A percentile compares a stretch with the other conserved stretches of the same genome.
These are phyloP conservation scores for Hydrotaea cyrtoneurina DNA, from an alignment of 2,888 invertebrate species.

Conservation along the genomic window DNA sequence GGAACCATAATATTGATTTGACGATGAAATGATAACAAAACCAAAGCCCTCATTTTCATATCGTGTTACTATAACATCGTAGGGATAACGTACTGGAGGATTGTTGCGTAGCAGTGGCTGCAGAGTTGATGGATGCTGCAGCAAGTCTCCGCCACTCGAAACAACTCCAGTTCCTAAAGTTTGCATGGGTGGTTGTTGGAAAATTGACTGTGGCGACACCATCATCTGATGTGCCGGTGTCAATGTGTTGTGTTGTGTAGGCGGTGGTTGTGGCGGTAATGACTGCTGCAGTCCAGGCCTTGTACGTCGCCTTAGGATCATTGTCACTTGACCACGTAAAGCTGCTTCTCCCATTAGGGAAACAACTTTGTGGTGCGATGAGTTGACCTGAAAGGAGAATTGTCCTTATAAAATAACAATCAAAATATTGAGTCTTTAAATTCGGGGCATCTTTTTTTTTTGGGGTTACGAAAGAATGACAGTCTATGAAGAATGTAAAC, in stretches of 20 bases:
- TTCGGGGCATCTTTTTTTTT: not conserved
- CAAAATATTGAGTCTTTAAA: not conserved
- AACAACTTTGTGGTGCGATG: slow-evolving; percentile 96
- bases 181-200: slow-evolving; percentile 36
- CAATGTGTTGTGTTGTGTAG: too few relatives aligned
- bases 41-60: slow-evolving; percentile 98
- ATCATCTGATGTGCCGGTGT: slow-evolving; percentile 2
- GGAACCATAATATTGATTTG: slow-evolving; percentile 88
- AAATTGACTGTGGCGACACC: slow-evolving; percentile 35
- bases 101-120: slow-evolving; percentile 67
- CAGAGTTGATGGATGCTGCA: slow-evolving; percentile 59
- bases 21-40: slow-evolving; percentile 98
- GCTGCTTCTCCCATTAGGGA: slow-evolving; percentile 95
- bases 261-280: not conserved
- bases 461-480: too few relatives aligned
- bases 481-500: not conserved
- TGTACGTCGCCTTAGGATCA: slow-evolving; percentile 86
- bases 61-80: slow-evolving; percentile 94
- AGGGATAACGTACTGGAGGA: slow-evolving; percentile 83
- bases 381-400: slow-evolving; percentile 82
- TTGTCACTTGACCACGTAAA: slow-evolving; percentile 91
- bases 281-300: slow-evolving; percentile 31
- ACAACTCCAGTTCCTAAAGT: not conserved
- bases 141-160: slow-evolving; percentile 18
- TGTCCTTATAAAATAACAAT: not conserved